Evolutionary conservation across 2,113 vertebrate genomes (phyloP).

Genomic region (Alectura lathami): DNA sequence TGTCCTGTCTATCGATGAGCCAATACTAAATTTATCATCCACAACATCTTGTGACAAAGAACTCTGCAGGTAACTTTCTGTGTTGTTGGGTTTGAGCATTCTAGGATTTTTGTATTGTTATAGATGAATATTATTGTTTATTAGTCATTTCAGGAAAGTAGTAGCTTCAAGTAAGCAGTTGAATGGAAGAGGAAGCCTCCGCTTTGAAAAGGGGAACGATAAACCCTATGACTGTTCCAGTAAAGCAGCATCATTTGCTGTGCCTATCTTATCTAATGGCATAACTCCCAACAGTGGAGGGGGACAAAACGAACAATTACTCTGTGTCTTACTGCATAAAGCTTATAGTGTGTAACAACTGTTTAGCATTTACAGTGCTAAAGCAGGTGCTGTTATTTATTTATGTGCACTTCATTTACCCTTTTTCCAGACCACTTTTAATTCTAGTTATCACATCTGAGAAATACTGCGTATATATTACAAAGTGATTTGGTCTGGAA

Average conservation of each 20-base stretch:
- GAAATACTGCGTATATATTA: background rate
- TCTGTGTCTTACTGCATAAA: background rate
- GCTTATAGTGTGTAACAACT: background rate
- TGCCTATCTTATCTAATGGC: background rate
- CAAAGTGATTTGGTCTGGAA: background rate
- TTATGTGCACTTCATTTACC: background rate
- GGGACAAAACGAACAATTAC: background rate
- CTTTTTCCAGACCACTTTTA: background rate
- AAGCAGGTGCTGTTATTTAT: background rate
- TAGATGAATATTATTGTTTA: background rate
- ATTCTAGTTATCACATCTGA: background rate
- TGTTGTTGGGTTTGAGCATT: background rate
- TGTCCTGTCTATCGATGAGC: background rate
- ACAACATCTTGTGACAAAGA: background rate
- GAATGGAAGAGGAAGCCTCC: background rate
- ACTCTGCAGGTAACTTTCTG: background rate
- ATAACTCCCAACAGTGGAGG: background rate
- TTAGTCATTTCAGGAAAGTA: background rate
- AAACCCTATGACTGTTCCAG: background rate
- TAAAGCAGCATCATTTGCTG: background rate
- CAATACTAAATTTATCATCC: background rate
- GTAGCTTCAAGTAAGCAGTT: background rate
- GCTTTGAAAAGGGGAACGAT: background rate
- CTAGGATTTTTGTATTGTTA: background rate
- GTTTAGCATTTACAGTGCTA: background rate